phyloP scores from a whole-genome alignment of 2,888 invertebrate genomes.

The Pseudanteris insignis region DNA sequence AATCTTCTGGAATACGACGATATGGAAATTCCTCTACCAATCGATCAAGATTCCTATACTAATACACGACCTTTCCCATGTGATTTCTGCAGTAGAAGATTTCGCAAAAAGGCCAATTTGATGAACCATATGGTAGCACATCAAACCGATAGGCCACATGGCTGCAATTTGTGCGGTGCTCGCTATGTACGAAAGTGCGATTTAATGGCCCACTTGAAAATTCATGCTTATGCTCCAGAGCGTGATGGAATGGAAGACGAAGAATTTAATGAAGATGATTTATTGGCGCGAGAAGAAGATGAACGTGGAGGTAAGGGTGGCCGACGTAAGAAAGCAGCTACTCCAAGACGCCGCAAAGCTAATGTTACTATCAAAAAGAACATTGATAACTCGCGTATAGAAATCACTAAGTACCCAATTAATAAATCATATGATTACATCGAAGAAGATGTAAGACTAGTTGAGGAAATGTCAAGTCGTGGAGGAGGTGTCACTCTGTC shows the following conservation, averaged over 20 bases:
- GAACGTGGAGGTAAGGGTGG: conserved; percentile 55
- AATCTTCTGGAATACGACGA: conserved; percentile 72
- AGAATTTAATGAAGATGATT: conserved; percentile 67
- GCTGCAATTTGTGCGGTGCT: conserved; percentile 84
- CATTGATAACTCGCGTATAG: conserved; percentile 49
- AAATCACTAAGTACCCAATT: conserved; percentile 49
- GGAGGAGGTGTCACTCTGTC: conserved; percentile 37
- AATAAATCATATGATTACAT: conserved; percentile 66
- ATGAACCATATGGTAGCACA: conserved; percentile 90
- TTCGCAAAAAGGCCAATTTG: conserved; percentile 83
- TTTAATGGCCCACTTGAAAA: conserved; percentile 84
- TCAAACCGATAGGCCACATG: conserved; percentile 83
- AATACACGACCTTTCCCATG: conserved; percentile 84
- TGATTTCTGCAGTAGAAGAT: conserved; percentile 85
- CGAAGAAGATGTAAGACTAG: conserved; percentile 67
- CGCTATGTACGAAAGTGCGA: conserved; percentile 82
- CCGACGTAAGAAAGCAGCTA: conserved; percentile 63
- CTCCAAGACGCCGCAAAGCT: conserved; percentile 63
- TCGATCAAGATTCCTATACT: conserved; percentile 82
- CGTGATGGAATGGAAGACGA: conserved; percentile 69
- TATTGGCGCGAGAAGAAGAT: conserved; percentile 58
- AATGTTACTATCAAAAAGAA: conserved; percentile 51
- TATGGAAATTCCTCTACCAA: conserved; percentile 80
- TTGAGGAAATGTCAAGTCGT: conserved; percentile 66
- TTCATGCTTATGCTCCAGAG: conserved; percentile 80